phyloP scores from a whole-genome alignment of 2,113 vertebrate genomes.

The Acrocephalus kingi region DNA sequence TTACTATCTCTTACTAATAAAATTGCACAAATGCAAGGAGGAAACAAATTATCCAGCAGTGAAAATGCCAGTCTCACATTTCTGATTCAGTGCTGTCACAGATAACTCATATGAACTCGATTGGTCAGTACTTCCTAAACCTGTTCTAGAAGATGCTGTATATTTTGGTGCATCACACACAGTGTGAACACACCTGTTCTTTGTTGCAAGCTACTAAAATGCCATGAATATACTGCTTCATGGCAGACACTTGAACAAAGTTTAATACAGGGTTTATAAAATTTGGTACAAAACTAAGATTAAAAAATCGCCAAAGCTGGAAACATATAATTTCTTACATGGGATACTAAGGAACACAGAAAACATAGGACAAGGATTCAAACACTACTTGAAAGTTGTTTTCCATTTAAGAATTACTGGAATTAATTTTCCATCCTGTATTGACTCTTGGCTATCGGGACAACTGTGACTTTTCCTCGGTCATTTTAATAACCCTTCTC shows the following conservation, averaged over 20 bases:
- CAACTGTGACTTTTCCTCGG: fast-evolving
- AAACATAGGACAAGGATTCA: not conserved
- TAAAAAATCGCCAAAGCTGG: not conserved
- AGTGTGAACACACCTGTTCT: not conserved
- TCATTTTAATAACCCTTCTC: not conserved
- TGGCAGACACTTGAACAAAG: not conserved
- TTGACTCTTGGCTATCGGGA: not conserved
- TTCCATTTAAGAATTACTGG: not conserved
- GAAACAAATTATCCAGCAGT: not conserved
- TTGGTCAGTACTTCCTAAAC: not conserved
- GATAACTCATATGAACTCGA: not conserved
- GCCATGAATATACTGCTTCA: not conserved
- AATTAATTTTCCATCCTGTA: not conserved
- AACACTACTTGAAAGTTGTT: not conserved
- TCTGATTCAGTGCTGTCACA: not conserved
- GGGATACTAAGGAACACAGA: not conserved
- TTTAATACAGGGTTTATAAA: not conserved
- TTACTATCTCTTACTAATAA: not conserved
- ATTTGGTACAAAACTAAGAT: not conserved
- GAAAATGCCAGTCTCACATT: not conserved
- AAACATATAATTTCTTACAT: not conserved
- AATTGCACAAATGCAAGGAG: not conserved
- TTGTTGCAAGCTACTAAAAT: not conserved
- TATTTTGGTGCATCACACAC: not conserved
- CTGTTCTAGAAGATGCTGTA: not conserved